Conservation (phyloP, 2,888 invertebrate species). For the Volucella bombylans region DNA sequence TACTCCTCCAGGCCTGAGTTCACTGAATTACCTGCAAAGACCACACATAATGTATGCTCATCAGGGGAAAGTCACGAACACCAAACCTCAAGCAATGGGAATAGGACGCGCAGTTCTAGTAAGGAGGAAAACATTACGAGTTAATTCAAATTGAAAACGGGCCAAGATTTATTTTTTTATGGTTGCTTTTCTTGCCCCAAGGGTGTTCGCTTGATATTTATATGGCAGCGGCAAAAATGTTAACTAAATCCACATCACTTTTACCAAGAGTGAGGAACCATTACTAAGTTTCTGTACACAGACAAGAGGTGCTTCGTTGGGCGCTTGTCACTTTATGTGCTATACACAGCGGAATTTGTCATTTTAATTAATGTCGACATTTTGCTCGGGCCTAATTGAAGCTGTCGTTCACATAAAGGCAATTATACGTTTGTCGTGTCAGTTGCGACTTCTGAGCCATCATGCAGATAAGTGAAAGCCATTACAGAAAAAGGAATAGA, state of each 20-base stretch:
- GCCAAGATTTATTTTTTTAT: constrained; percentile 44
- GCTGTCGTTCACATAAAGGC: constrained; percentile 71
- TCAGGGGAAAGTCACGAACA: constrained; percentile 51
- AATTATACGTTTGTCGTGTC: constrained; percentile 58
- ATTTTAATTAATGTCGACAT: constrained; percentile 73
- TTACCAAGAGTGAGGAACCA: constrained; percentile 23
- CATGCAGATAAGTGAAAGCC: not conserved
- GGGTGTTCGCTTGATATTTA: constrained; percentile 56
- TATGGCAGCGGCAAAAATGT: constrained; percentile 23
- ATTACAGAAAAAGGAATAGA: constrained; percentile 4
- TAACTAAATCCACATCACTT: constrained; percentile 25
- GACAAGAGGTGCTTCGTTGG: constrained; percentile 67
- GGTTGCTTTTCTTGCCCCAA: constrained; percentile 21
- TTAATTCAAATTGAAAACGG: constrained; percentile 63
- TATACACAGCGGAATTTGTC: constrained; percentile 69
- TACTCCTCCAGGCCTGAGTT: constrained; percentile 30
- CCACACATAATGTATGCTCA: constrained; percentile 20
- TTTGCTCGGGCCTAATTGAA: constrained; percentile 71
- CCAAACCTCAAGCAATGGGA: constrained; percentile 21
- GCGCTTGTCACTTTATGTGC: constrained; percentile 67
- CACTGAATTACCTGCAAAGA: constrained; percentile 48
- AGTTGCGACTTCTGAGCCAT: not conserved
- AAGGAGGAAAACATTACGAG: constrained; percentile 48
- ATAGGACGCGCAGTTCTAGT: constrained; percentile 22
- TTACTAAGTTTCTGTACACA: constrained; percentile 56